Evolutionary conservation across 2,888 invertebrate species (phyloP).

Genomic region (Entomobrya multifasciata): DNA sequence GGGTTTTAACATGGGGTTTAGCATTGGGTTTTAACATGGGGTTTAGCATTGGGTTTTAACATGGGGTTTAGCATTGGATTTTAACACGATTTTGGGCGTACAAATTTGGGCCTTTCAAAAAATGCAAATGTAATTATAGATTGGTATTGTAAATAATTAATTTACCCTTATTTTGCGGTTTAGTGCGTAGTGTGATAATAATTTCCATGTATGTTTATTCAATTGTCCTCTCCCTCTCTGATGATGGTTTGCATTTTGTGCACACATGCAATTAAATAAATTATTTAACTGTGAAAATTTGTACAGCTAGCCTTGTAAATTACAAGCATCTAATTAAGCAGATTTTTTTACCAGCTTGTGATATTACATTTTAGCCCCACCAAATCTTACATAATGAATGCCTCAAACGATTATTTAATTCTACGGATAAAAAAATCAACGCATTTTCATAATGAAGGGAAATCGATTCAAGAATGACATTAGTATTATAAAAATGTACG

Average conservation of each 20-base stretch:
- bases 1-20: no score
- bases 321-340: neutral
- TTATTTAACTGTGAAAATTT: neutral
- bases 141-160: neutral
- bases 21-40: no score
- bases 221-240: no score
- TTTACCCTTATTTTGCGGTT: neutral
- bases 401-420: neutral
- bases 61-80: no score
- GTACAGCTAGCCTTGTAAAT: neutral
- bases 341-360: no score
- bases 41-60: no score
- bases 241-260: no score
- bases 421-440: slow-evolving; percentile 5
- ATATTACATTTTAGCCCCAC: no score
- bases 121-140: neutral
- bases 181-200: neutral
- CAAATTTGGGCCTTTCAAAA: neutral
- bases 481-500: neutral
- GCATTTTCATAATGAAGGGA: slow-evolving; percentile 7
- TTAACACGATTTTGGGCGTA: neutral
- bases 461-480: neutral
- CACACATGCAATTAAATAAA: slow-evolving; percentile 1
- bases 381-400: slow-evolving; percentile 10
- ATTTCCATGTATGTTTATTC: neutral